phyloP scores from a whole-genome alignment of 2,797 vertebrate genomes.

The Rhinoraja longicauda region DNA sequence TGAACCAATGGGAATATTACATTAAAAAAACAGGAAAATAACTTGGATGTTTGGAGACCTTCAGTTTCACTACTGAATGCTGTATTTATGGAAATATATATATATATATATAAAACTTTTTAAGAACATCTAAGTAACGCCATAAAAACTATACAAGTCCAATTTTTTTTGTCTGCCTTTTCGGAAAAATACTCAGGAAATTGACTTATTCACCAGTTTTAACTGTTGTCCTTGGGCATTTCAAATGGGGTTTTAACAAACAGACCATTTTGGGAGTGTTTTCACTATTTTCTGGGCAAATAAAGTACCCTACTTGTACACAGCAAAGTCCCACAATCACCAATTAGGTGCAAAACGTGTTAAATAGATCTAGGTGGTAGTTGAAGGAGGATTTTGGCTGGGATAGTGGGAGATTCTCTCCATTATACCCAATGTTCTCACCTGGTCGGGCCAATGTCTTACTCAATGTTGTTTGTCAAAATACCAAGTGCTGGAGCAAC shows the following conservation, averaged over 20 bases:
- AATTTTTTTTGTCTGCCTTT: too few species aligned
- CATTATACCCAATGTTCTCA: not conserved
- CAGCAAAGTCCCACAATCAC: not conserved
- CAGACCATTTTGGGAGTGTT: not conserved
- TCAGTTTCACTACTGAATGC: too few species aligned
- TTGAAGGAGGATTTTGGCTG: not conserved
- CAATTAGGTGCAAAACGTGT: not conserved
- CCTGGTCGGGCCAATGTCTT: too few species aligned
- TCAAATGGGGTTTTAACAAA: not conserved
- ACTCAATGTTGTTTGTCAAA: too few species aligned
- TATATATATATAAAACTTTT: too few species aligned
- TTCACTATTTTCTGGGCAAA: not conserved
- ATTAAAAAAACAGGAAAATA: too few species aligned
- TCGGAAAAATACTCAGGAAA: not conserved
- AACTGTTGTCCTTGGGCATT: not conserved
- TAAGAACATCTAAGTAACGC: too few species aligned
- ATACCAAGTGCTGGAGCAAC: too few species aligned
- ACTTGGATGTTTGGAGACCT: too few species aligned
- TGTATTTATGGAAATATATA: too few species aligned
- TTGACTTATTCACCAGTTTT: not conserved
- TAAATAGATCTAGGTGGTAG: not conserved
- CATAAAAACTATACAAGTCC: too few species aligned
- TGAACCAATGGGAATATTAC: too few species aligned
- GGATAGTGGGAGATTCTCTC: not conserved
- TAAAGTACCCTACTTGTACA: not conserved